These are phyloP conservation scores for Sphaeridia pumilis DNA, from an alignment of 2,888 invertebrate genomes.

Conservation along the genomic window DNA sequence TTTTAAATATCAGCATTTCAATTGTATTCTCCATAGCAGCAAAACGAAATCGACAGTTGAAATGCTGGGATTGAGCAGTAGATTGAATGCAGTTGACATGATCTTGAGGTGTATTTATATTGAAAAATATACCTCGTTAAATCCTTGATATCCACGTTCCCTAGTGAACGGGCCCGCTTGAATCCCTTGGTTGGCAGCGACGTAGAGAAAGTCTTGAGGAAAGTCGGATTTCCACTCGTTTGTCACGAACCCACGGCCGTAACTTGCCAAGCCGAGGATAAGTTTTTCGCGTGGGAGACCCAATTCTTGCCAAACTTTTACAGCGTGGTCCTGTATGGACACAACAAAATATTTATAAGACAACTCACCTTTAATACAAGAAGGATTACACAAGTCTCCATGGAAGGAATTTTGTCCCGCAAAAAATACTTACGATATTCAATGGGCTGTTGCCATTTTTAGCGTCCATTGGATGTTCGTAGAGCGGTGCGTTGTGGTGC, in stretches of 20 bases:
- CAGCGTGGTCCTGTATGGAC: slow-evolving; percentile 18
- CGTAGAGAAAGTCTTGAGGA: slow-evolving; percentile 44
- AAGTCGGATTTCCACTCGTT: slow-evolving; percentile 4
- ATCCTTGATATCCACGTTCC: slow-evolving; percentile 39
- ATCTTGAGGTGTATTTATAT: too few relatives aligned
- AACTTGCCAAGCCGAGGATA: slow-evolving; percentile 19
- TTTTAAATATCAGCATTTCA: background rate
- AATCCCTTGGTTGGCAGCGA: slow-evolving; percentile 41
- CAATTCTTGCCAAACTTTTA: slow-evolving; percentile 14
- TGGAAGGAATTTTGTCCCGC: slow-evolving; percentile 37
- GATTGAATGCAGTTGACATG: too few relatives aligned
- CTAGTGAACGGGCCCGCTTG: slow-evolving; percentile 39
- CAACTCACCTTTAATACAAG: background rate
- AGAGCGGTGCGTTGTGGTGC: slow-evolving; percentile 38
- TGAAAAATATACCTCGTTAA: slow-evolving; percentile 41
- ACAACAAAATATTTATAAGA: background rate
- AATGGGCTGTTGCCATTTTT: slow-evolving; percentile 37
- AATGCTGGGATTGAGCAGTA: too few relatives aligned
- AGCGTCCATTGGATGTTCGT: slow-evolving; percentile 37
- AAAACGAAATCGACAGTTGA: too few relatives aligned
- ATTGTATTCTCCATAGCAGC: background rate
- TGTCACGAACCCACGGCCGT: slow-evolving; percentile 23
- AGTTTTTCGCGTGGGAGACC: slow-evolving; percentile 21
- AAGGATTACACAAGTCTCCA: too few relatives aligned
- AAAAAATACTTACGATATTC: slow-evolving; percentile 48